Base-by-base conservation (phyloP, 2,888 invertebrate species). In the Griposia aprilina region DNA sequence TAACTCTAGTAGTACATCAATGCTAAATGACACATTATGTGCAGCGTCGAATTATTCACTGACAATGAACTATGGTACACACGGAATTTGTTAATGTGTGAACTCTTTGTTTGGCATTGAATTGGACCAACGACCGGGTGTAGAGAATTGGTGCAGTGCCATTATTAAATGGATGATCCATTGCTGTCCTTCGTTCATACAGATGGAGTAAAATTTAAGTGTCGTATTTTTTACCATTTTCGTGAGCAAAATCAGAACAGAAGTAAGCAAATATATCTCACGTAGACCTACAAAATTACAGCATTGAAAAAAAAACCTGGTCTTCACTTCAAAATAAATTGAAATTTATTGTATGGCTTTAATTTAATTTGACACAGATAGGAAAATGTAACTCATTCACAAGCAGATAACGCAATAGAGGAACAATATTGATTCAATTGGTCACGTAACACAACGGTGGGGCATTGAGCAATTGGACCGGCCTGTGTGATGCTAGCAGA, bases 401-500 rank as follows among this genome's bases (percentile, higher is more conserved):
- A 86, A 90, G 82, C 84, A 82, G 89, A 90, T 92, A 90, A 89
- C 81, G 87, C 85, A 90, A 88, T 85, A 86, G 84, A 90, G 82
- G 83, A 86, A 84, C 90, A 90, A 91, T 93, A 91, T 93, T 93
- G 90, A 89, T 87, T 89, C 91, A 92, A 92, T 91, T 93, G 92
- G 90, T 90, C 89, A 88, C 90, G 89, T 90, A 88, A 88, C 78
- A 89, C 80, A 88, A 88, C 86, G 81, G 80, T 79, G 79, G 78
- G 73, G 82, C 76, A 88, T 90, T 89, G 88, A 88, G 89, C 87
- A 90, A 91, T 89, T 87, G 85, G 86, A 86, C 85, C 81, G 74
- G 68, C 71, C 80, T 57, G 80, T 83, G 78, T 88, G 87, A 85
- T 87, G 76, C 59, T 82, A 60, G 72, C 81, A 66, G 72, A 41